phyloP scores from a whole-genome alignment of 2,113 vertebrate genomes.

The Struthio camelus region DNA sequence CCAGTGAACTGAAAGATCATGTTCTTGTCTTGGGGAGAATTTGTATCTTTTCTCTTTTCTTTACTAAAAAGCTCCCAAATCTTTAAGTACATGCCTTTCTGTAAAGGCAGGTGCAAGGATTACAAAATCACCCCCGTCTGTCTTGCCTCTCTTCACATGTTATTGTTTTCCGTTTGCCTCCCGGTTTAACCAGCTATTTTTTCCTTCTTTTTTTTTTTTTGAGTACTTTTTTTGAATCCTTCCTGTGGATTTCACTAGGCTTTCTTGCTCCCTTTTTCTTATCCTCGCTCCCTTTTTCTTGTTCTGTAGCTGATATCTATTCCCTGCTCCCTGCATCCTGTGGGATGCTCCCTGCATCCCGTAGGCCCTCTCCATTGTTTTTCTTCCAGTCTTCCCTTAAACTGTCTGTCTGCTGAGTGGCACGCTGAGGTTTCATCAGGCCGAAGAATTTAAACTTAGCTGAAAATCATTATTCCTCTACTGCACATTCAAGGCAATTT shows the following conservation, averaged over 20 bases:
- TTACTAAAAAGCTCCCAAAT: not conserved
- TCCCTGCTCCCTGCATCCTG: not conserved
- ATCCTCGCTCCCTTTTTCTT: not conserved
- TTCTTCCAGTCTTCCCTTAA: not conserved
- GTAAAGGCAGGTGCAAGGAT: not conserved
- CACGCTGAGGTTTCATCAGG: not conserved
- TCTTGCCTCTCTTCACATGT: not conserved
- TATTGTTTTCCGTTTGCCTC: not conserved
- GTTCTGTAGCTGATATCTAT: not conserved
- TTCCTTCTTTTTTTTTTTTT: not conserved
- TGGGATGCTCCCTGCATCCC: too few relatives aligned
- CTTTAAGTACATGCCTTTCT: not conserved
- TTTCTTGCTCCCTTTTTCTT: not conserved
- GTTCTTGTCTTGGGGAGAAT: not conserved
- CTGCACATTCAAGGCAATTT: too few relatives aligned
- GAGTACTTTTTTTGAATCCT: not conserved
- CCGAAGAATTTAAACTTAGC: not conserved
- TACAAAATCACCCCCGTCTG: not conserved
- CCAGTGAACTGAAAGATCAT: not conserved
- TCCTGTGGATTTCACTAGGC: not conserved
- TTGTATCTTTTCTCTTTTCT: not conserved
- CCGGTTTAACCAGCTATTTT: not conserved
- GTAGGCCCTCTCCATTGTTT: not conserved
- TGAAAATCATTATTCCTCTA: not conserved
- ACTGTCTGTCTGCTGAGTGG: rapidly evolving